Evolutionary conservation across 2,113 vertebrate genomes (phyloP).

Genomic region (Anolis carolinensis): DNA sequence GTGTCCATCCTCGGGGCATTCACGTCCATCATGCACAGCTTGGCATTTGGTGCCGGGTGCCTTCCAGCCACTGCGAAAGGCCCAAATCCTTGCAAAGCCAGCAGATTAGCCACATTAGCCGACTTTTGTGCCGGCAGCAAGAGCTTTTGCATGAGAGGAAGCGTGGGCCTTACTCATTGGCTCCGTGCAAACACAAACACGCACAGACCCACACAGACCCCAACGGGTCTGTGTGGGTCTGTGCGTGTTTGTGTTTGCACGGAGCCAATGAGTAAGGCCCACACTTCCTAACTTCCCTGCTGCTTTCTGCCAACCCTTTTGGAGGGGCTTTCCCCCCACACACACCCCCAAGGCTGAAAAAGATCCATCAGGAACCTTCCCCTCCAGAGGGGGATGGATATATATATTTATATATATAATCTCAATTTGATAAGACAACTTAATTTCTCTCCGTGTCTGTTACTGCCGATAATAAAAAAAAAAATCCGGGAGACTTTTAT

Average conservation of each 20-base stretch:
- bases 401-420: slow-evolving; percentile 75
- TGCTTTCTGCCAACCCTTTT: fast-evolving
- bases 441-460: slow-evolving; percentile 84
- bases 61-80: too few relatives aligned
- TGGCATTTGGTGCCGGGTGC: too few relatives aligned
- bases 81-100: neutral
- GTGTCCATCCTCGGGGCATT: neutral
- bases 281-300: neutral
- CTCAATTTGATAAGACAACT: slow-evolving; percentile 86
- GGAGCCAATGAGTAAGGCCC: too few relatives aligned
- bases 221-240: too few relatives aligned
- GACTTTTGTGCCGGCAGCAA: neutral
- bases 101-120: neutral
- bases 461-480: slow-evolving; percentile 72
- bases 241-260: too few relatives aligned
- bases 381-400: slow-evolving; percentile 70
- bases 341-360: slow-evolving; percentile 60
- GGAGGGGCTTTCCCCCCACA: too few relatives aligned
- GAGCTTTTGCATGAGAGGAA: fast-evolving
- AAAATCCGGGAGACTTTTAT: slow-evolving; percentile 82
- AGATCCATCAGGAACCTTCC: slow-evolving; percentile 69
- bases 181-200: neutral
- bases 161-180: neutral
- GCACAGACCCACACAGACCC: neutral
- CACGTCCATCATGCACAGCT: neutral